These are phyloP conservation scores for Sorex fumeus DNA, from an alignment of 2,113 vertebrate species.

Conservation along the genomic window DNA sequence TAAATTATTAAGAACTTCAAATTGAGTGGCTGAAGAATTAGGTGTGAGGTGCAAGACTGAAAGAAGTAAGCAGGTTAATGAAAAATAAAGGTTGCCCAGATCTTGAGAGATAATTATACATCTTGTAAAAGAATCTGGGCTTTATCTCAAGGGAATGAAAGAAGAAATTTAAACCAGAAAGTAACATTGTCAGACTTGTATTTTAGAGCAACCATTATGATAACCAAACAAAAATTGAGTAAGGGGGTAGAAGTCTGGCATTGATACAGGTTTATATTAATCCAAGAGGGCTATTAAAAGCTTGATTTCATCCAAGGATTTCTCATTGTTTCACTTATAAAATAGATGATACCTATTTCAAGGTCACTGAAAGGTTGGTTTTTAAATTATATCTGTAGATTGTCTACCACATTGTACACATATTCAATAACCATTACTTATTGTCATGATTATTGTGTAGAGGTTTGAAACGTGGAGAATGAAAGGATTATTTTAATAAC, in stretches of 20 bases:
- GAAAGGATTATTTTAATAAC: background rate
- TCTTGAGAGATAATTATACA: background rate
- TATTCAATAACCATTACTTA: conserved; percentile 37
- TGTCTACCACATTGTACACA: background rate
- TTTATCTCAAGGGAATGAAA: background rate
- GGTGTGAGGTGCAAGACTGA: background rate
- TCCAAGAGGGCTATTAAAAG: background rate
- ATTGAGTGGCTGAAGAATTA: background rate
- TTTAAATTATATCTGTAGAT: conserved; percentile 38
- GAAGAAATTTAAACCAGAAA: conserved; percentile 13
- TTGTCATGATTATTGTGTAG: background rate
- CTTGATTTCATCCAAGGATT: conserved; percentile 32
- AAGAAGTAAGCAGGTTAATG: background rate
- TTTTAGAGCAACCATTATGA: conserved; percentile 41
- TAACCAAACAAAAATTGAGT: background rate
- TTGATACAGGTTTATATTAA: background rate
- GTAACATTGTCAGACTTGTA: background rate
- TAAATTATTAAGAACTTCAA: conserved; percentile 35
- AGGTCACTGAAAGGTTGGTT: background rate
- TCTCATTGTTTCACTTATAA: conserved; percentile 29
- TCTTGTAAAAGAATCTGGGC: conserved; percentile 24
- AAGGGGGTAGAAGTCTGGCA: background rate
- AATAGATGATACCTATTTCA: conserved; percentile 21
- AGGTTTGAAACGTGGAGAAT: background rate
- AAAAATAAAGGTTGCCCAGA: background rate